phyloP scores from a whole-genome alignment of 2,797 vertebrate genomes.

The Pachyuromys duprasi region DNA sequence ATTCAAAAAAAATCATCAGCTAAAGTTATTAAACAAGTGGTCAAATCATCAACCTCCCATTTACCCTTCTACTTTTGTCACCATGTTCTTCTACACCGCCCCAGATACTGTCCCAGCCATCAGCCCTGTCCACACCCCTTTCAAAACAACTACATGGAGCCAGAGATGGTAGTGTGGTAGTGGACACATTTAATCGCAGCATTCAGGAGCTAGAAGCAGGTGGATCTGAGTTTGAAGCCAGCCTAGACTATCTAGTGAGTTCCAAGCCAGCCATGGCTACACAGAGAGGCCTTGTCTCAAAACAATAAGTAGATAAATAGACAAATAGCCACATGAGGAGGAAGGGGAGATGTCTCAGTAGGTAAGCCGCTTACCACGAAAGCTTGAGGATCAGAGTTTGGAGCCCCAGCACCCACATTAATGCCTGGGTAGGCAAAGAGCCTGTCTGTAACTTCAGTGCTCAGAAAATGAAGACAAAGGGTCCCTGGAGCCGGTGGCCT shows the following conservation, averaged over 20 bases:
- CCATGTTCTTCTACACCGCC: not conserved
- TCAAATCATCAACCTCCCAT: not conserved
- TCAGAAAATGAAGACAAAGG: not conserved
- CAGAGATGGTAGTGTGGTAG: not conserved
- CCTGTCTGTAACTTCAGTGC: not conserved
- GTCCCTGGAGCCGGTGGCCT: not conserved
- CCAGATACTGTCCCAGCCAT: conserved; percentile 41
- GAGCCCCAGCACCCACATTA: not conserved
- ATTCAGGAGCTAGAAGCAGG: not conserved
- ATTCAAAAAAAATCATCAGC: not conserved
- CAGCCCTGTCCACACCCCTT: conserved; percentile 4
- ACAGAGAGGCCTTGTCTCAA: not conserved
- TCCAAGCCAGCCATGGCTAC: not conserved
- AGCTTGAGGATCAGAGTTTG: not conserved
- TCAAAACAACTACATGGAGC: not conserved
- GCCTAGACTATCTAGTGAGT: not conserved
- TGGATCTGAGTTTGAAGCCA: not conserved
- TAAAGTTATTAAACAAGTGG: conserved; percentile 40
- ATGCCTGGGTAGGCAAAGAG: not conserved
- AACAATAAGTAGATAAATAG: not conserved
- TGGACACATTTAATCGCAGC: not conserved
- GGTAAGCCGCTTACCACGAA: not conserved
- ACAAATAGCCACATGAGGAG: not conserved
- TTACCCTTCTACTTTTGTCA: conserved; percentile 56
- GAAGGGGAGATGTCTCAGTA: not conserved